A percentile compares a stretch with the other conserved stretches of the same genome.
phyloP scores from a whole-genome alignment of 1,140 invertebrate genomes.

The Planococcus citri region DNA sequence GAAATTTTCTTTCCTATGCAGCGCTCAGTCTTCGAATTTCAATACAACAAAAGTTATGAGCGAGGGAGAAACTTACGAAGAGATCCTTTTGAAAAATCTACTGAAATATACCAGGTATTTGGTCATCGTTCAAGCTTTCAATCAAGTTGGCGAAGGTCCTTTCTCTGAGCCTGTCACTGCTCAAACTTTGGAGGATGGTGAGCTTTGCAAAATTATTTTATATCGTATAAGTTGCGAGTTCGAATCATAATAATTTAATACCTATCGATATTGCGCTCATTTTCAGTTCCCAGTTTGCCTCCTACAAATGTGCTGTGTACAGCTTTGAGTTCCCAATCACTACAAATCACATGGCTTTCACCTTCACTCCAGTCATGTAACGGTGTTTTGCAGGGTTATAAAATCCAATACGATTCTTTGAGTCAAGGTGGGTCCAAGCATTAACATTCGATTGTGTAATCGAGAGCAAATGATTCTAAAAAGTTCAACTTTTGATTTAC shows the following conservation, averaged over 20 bases:
- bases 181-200: constrained; percentile 71
- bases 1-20: neutral
- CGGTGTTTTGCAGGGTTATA: constrained; percentile 72
- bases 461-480: too few species aligned
- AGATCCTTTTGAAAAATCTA: constrained; percentile 49
- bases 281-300: constrained; percentile 55
- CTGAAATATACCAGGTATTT: constrained; percentile 66
- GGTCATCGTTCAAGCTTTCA: constrained; percentile 72
- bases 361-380: constrained; percentile 62
- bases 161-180: constrained; percentile 56
- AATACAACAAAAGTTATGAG: constrained; percentile 56
- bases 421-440: constrained; percentile 31
- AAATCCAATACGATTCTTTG: constrained; percentile 54
- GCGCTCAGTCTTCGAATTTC: constrained; percentile 32
- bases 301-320: constrained; percentile 60
- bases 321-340: constrained; percentile 52
- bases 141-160: constrained; percentile 69
- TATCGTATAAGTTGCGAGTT: too few species aligned
- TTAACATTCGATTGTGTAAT: too few species aligned
- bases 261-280: too few species aligned
- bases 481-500: neutral
- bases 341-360: constrained; percentile 72
- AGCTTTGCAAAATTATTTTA: constrained; percentile 27
- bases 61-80: constrained; percentile 50
- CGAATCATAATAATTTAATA: too few species aligned